Conservation (phyloP, 2,113 vertebrate genomes). For the Salvelinus fontinalis region DNA sequence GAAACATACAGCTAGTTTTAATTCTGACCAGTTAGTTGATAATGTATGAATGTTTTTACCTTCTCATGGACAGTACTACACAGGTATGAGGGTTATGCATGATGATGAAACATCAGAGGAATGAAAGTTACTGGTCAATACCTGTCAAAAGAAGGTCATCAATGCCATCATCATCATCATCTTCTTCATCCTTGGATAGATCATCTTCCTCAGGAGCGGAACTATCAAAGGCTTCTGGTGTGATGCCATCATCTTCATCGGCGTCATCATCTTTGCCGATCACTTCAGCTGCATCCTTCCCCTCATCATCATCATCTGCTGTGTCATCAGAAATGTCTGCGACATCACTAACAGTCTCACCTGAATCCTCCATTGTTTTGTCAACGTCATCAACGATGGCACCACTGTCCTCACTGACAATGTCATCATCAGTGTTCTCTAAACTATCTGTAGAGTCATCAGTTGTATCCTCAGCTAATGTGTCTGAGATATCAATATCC, state of each 20-base stretch:
- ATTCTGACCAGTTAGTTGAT: too few species aligned
- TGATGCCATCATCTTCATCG: constrained; percentile 12
- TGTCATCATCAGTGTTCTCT: constrained; percentile 22
- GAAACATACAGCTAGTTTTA: too few species aligned
- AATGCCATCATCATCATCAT: constrained; percentile 22
- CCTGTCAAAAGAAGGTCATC: constrained; percentile 23
- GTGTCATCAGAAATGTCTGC: constrained; percentile 32
- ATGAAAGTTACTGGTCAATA: neutral
- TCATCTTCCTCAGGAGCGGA: constrained; percentile 24
- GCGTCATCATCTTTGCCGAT: neutral
- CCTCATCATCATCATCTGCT: constrained; percentile 32
- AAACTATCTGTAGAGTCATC: constrained; percentile 21
- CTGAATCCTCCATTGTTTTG: constrained; percentile 46
- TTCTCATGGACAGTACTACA: too few species aligned
- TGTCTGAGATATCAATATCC: neutral
- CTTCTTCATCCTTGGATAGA: constrained; percentile 17
- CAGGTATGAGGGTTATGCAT: too few species aligned
- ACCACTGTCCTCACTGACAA: constrained; percentile 47
- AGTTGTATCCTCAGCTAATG: constrained; percentile 5
- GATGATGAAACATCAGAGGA: too few species aligned
- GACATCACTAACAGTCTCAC: too few species aligned
- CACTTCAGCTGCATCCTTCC: neutral
- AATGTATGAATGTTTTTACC: too few species aligned
- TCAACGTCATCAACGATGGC: constrained; percentile 35
- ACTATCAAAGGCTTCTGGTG: neutral